These are phyloP conservation scores for Synergus japonicus DNA, from an alignment of 2,888 invertebrate species.

Conservation along the genomic window DNA sequence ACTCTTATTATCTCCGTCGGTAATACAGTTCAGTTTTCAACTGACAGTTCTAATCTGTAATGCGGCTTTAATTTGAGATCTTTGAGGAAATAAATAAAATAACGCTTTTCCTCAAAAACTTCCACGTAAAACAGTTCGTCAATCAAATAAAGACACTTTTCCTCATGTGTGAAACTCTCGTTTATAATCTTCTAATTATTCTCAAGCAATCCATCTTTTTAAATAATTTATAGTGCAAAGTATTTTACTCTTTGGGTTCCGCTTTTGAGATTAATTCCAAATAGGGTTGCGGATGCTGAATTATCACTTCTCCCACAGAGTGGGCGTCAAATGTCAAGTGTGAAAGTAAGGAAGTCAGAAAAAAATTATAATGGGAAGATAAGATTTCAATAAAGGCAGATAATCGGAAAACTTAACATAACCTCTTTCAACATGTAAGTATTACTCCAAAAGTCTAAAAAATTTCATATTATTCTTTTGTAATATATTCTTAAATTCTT, in stretches of 20 bases:
- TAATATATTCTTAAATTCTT: not conserved
- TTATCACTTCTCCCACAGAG: not conserved
- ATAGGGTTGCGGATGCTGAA: slow-evolving; percentile 1
- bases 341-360: slow-evolving; percentile 6
- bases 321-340: slow-evolving; percentile 6
- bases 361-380: not conserved
- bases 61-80: not conserved
- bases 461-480: not conserved
- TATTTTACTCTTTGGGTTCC: not conserved
- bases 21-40: not conserved
- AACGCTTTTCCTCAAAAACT: not conserved
- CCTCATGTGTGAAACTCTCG: not conserved
- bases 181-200: not conserved
- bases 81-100: not conserved
- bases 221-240: not conserved
- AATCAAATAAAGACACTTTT: not conserved
- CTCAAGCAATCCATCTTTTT: not conserved
- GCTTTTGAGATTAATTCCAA: not conserved
- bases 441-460: not conserved
- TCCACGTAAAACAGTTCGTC: not conserved
- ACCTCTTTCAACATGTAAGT: slow-evolving; percentile 15
- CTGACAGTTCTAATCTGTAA: not conserved
- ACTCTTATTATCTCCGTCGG: not conserved
- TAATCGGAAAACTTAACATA: not conserved
- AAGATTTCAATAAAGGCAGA: not conserved